Evolutionary conservation across 2,113 vertebrate genomes (phyloP), one percentile per base, ranked within the genome.

Genomic region (Crypturellus undulatus): DNA sequence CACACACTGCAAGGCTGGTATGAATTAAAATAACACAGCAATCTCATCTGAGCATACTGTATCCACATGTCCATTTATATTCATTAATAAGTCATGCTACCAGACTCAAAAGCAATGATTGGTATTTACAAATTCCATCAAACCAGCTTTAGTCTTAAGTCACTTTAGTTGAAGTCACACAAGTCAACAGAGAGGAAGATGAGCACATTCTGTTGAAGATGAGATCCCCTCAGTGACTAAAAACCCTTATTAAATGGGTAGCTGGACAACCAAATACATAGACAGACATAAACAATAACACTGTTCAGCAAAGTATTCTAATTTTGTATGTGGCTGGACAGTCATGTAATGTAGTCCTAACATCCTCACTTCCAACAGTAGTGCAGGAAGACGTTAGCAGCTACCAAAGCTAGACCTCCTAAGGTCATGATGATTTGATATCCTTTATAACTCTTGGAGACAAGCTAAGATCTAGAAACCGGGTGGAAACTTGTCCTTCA

Each of bases 321-420:
- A n/a, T 21, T 85, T 36, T 49, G 26, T 32, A 24, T 0, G 0
- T 40, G 25, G 38, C 36, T 83, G 65, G 12, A 47, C 8, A 87
- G 7, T 30, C 45, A n/a, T n/a, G 7, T 5, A 79, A 40, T 5
- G 3, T 0, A 28, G 5, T 32, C n/a, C 19, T 17, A 25, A 13
- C 54, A 36, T 9, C n/a, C 34, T 38, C 76, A 49, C 20, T 65
- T 42, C 2, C 2, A 9, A 70, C 92, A 77, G n/a, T 16, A 73
- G 38, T 15, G 32, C 52, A 12, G 20, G 11, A 12, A 60, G 16
- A 58, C 10, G 17, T 42, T 38, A 67, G 12, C 3, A 13, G 24
- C 10, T 47, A 12, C n/a, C 51, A 51, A 45, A 71, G 26, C 21
- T 16, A 28, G 6, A 40, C 16, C 42, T 1, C 47, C 64, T 38